phyloP scores from a whole-genome alignment of 2,113 vertebrate genomes.

The Eurystomus gularis region DNA sequence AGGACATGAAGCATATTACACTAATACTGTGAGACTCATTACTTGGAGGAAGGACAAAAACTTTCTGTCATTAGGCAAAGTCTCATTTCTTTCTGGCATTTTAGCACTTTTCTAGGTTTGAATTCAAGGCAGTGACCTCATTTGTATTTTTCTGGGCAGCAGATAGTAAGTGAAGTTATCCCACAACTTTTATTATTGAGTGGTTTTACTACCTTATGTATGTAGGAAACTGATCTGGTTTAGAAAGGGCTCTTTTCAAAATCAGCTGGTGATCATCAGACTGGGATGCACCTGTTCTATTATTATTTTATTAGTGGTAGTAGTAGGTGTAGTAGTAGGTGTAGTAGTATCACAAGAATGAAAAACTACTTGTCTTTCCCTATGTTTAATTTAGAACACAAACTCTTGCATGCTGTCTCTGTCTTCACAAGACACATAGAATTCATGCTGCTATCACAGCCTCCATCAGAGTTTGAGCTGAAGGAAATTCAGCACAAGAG shows the following conservation, averaged over 20 bases:
- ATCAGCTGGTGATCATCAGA: neutral
- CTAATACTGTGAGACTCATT: neutral
- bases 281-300: neutral
- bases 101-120: neutral
- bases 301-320: neutral
- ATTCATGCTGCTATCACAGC: rapidly evolving
- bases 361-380: rapidly evolving
- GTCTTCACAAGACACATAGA: rapidly evolving
- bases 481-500: neutral
- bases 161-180: neutral
- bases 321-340: neutral
- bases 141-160: neutral
- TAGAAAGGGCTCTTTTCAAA: neutral
- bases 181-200: neutral
- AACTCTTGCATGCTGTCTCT: rapidly evolving
- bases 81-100: neutral
- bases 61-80: neutral
- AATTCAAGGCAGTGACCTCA: neutral
- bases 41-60: neutral
- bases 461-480: neutral
- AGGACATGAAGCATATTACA: neutral
- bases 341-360: neutral
- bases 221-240: neutral
- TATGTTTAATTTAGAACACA: neutral
- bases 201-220: neutral